Percentiles rank a stretch among this genome's conserved stretches.
Evolutionary conservation across 2,797 vertebrate species (phyloP).

Genomic region (Chelidonichthys spinosus): DNA sequence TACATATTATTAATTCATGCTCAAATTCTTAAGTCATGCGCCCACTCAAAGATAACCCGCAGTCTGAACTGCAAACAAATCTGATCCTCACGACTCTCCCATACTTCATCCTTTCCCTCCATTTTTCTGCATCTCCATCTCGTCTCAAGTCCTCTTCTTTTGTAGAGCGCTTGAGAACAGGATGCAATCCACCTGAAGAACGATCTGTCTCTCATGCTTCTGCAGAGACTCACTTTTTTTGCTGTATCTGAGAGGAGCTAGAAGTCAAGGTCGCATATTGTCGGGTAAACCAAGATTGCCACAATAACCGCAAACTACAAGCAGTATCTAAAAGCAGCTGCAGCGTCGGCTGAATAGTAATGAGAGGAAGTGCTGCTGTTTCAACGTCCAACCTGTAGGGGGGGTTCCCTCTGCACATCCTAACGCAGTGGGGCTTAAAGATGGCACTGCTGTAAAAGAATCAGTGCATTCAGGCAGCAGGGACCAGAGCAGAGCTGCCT

Average conservation of each 20-base stretch:
- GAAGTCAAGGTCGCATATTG: conserved; percentile 26
- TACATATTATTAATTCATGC: conserved; percentile 47
- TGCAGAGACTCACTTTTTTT: conserved; percentile 4
- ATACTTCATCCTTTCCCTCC: not conserved
- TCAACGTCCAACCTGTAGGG: conserved; percentile 38
- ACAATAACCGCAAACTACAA: not conserved
- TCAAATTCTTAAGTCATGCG: not conserved
- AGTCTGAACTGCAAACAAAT: conserved; percentile 17
- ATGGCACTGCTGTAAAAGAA: conserved; percentile 51
- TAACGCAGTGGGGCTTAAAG: conserved; percentile 23
- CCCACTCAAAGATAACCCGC: not conserved
- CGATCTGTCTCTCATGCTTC: conserved; percentile 13
- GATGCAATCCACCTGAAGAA: conserved; percentile 21
- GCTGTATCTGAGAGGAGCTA: not conserved
- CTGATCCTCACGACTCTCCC: conserved; percentile 3
- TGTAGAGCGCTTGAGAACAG: conserved; percentile 14
- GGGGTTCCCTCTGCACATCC: conserved; percentile 49
- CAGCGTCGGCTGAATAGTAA: conserved; percentile 27
- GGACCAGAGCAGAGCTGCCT: conserved; percentile 48
- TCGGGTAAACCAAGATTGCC: not conserved
- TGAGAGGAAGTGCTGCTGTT: conserved; percentile 8
- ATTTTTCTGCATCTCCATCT: not conserved
- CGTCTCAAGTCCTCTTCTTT: not conserved
- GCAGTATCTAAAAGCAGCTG: conserved; percentile 14
- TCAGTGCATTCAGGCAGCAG: conserved; percentile 59